Conservation (phyloP, 1,140 invertebrate species). For the Thrips palmi region DNA sequence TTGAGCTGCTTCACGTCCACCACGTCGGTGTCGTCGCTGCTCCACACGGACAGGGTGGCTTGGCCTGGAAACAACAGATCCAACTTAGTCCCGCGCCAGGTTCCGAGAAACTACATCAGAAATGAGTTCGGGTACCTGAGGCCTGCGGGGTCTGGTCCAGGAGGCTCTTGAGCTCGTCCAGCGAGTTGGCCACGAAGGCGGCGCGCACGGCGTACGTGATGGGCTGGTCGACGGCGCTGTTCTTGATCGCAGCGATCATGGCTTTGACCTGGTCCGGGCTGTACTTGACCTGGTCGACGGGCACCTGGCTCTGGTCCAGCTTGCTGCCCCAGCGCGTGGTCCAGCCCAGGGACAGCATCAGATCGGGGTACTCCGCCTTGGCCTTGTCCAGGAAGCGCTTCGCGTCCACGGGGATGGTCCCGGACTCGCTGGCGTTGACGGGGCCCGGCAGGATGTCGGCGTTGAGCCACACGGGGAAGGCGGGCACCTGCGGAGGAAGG, state of each 20-base stretch:
- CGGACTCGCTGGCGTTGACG: conserved; percentile 31
- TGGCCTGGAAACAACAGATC: conserved; percentile 17
- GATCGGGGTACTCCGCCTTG: conserved; percentile 36
- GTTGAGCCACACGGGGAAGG: conserved; percentile 69
- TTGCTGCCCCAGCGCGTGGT: conserved; percentile 41
- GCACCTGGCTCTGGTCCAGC: conserved; percentile 5
- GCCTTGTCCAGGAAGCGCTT: conserved; percentile 38
- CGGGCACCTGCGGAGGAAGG: conserved; percentile 23
- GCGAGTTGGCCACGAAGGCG: conserved; percentile 44
- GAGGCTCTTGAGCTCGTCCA: conserved; percentile 29
- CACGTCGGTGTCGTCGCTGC: conserved; percentile 33
- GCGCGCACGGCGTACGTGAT: conserved; percentile 72
- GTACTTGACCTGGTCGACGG: conserved; percentile 27
- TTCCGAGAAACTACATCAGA: conserved; percentile 3
- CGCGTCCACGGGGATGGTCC: conserved; percentile 42
- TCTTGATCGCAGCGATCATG: conserved; percentile 47
- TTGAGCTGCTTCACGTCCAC: conserved; percentile 38
- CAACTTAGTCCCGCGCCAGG: conserved; percentile 21
- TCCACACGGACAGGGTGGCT: conserved; percentile 55
- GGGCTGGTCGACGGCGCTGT: conserved; percentile 34
- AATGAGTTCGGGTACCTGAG: background rate
- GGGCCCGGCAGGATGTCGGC: conserved; percentile 73
- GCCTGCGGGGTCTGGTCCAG: conserved; percentile 28
- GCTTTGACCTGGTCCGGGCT: conserved; percentile 41
- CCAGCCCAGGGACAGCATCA: conserved; percentile 72